phyloP scores from a whole-genome alignment of 2,888 invertebrate genomes.

The Tupiocoris notatus region DNA sequence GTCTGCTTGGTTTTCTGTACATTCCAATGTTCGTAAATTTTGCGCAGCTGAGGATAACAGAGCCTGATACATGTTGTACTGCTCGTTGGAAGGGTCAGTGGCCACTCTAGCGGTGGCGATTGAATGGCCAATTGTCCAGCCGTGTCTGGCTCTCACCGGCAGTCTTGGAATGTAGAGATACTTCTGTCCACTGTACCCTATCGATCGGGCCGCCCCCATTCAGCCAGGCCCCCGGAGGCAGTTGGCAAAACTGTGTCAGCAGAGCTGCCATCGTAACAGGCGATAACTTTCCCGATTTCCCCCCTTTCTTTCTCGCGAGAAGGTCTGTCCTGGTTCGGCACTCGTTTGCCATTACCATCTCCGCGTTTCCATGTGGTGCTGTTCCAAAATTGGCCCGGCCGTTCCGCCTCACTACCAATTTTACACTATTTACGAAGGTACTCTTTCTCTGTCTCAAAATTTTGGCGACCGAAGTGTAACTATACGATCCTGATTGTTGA shows the following conservation, averaged over 20 bases:
- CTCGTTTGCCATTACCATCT: no score
- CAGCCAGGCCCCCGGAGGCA: background rate
- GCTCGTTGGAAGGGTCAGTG: background rate
- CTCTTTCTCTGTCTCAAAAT: no score
- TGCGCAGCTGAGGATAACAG: no score
- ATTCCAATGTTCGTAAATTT: no score
- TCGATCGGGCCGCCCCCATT: constrained; percentile 17
- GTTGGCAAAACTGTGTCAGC: background rate
- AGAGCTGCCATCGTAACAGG: constrained; percentile 3
- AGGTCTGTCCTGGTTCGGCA: background rate
- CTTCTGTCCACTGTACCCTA: background rate
- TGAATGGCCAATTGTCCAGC: background rate
- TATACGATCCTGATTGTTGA: no score
- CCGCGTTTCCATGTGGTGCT: constrained; percentile 22
- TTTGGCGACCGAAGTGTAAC: no score
- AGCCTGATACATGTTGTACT: no score
- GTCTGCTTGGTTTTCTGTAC: no score
- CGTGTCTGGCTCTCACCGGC: background rate
- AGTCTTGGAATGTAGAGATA: background rate
- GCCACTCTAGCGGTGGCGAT: background rate
- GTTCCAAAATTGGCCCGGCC: background rate
- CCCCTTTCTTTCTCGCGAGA: background rate
- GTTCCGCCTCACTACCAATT: constrained; percentile 1
- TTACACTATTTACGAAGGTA: constrained; percentile 2
- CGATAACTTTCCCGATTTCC: background rate